Evolutionary conservation across 2,888 invertebrate species (phyloP), one percentile per base, ranked within the genome.

Genomic region (Zaprionus obscuricornis): DNA sequence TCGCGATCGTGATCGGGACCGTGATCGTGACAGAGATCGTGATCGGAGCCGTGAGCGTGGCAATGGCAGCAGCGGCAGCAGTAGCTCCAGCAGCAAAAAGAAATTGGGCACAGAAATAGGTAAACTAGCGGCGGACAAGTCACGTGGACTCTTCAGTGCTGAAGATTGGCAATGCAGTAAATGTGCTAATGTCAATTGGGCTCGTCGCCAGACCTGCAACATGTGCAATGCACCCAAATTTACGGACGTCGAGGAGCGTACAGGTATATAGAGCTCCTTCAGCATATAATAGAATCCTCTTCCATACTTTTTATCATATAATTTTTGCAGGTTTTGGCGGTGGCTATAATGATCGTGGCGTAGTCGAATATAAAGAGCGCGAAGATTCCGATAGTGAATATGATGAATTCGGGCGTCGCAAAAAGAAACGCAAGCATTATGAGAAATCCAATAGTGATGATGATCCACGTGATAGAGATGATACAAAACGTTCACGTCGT

Each of bases 161-260:
- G 99, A 99, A 90, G 99, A 99, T 91, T 99, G 99, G 99, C 97
- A 98, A 89, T 99, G 99, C 90, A 97, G 96, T 91, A 98, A 98
- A 90, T 99, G 99, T 91, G 98, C 98, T n/a, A 99, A 99, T 91
- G 99, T 99, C 7, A 99, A 99, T 91, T 90, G 90, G 99, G 98
- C 99, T 16, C 86, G 89, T 66, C 92, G 99, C 50, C 95, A 95
- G 87, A 96, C 96, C 49, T 99, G 99, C 91, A 99, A 99, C 91
- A 97, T 99, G 92, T 99, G 99, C 91, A 99, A 98, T 91, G 97
- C 98, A 2, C 98, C 99, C 0, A 98, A 98, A 91, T 97, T 97
- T 90, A 97, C 97, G 11, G 98, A 98, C 91, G 95, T 97, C 59
- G 94, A 97, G 89, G 94, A 95, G 85, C 91, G 96, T 67, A 93